Conservation (phyloP, 2,888 invertebrate species). For the Apotomis betuletana region DNA sequence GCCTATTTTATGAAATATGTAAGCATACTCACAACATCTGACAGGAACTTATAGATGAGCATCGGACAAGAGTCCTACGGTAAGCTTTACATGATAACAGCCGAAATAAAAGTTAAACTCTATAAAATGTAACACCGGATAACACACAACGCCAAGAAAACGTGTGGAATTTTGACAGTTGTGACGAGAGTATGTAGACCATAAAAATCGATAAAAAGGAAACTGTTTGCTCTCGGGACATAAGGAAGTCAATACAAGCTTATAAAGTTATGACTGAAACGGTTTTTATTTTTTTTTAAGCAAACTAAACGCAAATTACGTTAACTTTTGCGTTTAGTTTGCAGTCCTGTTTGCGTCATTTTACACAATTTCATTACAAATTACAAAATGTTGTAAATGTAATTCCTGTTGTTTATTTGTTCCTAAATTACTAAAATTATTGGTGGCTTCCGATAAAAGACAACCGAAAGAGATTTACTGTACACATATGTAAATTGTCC, state of each 20-base stretch:
- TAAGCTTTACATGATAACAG: constrained; percentile 74
- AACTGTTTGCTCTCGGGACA: constrained; percentile 3
- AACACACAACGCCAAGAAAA: constrained; percentile 82
- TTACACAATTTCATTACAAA: constrained; percentile 1
- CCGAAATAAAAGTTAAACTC: constrained; percentile 68
- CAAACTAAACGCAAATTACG: constrained; percentile 19
- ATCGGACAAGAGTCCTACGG: constrained; percentile 61
- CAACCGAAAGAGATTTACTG: not conserved
- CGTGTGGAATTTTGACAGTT: constrained; percentile 72
- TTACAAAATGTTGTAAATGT: not conserved
- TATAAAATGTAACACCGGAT: constrained; percentile 76
- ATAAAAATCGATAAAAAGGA: constrained; percentile 36
- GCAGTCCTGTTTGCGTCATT: not conserved
- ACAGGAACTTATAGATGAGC: constrained; percentile 62
- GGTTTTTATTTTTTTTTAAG: not conserved
- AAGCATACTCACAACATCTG: constrained; percentile 65
- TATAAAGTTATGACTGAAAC: constrained; percentile 18
- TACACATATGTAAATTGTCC: not conserved
- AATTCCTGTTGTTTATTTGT: not conserved
- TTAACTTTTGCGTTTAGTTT: constrained; percentile 23
- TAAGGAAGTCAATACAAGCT: not conserved
- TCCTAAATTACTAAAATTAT: not conserved
- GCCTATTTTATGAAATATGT: constrained; percentile 40
- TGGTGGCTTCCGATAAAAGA: not conserved
- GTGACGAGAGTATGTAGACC: constrained; percentile 31